Conservation (phyloP, 2,113 vertebrate species). For the Osmerus eperlanus region DNA sequence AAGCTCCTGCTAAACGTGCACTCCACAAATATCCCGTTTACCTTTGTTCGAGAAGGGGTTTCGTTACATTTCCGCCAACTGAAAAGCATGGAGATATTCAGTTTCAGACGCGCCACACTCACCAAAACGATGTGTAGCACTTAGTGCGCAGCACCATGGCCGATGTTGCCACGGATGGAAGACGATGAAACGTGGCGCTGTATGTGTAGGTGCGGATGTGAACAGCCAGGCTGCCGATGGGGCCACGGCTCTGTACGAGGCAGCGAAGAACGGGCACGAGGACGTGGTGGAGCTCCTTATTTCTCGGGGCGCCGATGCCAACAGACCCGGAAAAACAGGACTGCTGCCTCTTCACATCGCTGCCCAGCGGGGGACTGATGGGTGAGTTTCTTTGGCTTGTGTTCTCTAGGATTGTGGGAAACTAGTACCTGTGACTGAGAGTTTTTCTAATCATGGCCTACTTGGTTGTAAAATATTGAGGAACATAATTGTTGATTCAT, state of each 20-base stretch:
- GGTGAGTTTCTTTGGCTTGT: conserved; percentile 64
- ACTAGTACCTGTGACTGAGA: background rate
- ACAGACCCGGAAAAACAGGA: conserved; percentile 83
- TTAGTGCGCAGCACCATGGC: no score
- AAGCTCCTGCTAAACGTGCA: no score
- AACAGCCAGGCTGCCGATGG: conserved; percentile 86
- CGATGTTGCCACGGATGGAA: no score
- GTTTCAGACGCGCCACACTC: no score
- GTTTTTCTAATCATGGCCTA: background rate
- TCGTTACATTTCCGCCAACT: no score
- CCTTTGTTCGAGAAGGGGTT: no score
- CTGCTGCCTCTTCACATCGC: conserved; percentile 87
- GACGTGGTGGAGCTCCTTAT: conserved; percentile 81
- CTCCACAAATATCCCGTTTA: no score
- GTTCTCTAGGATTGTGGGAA: background rate
- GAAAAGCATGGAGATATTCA: background rate
- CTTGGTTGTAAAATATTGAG: no score
- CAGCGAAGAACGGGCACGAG: conserved; percentile 84
- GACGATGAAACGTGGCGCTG: background rate
- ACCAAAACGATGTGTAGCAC: no score
- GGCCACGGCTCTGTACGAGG: conserved; percentile 87
- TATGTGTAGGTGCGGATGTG: conserved; percentile 81
- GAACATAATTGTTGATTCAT: no score
- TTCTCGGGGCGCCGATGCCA: conserved; percentile 83
- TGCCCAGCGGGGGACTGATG: conserved; percentile 79